A percentile compares a stretch with the other conserved stretches of the same genome.
Conservation (phyloP, 2,797 vertebrate genomes). For the Odontamblyopus lacepedii region DNA sequence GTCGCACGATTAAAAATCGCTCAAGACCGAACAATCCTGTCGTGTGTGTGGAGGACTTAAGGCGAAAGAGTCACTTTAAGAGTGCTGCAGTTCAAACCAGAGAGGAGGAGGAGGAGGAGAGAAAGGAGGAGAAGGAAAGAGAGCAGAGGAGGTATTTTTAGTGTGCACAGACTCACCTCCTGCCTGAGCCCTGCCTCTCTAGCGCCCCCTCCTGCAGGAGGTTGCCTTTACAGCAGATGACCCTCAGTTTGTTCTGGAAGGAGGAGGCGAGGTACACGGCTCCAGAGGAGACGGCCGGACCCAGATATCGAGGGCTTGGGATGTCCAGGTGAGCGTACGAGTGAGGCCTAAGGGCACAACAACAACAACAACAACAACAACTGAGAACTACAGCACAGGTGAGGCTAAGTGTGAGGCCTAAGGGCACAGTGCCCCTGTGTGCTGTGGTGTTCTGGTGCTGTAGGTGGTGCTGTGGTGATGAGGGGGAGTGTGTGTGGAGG, state of each 20-base stretch:
- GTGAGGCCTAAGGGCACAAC: slow-evolving; percentile 35
- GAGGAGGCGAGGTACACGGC: slow-evolving; percentile 95
- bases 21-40: too few relatives aligned
- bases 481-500: too few relatives aligned
- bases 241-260: slow-evolving; percentile 95
- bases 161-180: slow-evolving; percentile 78
- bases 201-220: slow-evolving; percentile 80
- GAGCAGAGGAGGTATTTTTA: too few relatives aligned
- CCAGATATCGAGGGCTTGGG: slow-evolving; percentile 91
- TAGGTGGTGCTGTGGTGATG: too few relatives aligned
- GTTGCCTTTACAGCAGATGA: slow-evolving; percentile 98
- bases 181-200: slow-evolving; percentile 85
- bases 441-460: too few relatives aligned
- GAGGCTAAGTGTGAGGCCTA: background rate
- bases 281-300: slow-evolving; percentile 95
- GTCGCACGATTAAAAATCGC: too few relatives aligned
- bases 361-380: background rate
- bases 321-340: slow-evolving; percentile 88
- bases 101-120: too few relatives aligned
- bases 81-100: too few relatives aligned
- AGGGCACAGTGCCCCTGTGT: too few relatives aligned
- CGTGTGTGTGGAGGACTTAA: too few relatives aligned
- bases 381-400: background rate
- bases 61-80: too few relatives aligned
- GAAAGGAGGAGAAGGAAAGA: too few relatives aligned